Evolutionary conservation across 2,113 vertebrate genomes (phyloP), one percentile per base, ranked within the genome.

Genomic region (Cyanoramphus novaezelandiae): DNA sequence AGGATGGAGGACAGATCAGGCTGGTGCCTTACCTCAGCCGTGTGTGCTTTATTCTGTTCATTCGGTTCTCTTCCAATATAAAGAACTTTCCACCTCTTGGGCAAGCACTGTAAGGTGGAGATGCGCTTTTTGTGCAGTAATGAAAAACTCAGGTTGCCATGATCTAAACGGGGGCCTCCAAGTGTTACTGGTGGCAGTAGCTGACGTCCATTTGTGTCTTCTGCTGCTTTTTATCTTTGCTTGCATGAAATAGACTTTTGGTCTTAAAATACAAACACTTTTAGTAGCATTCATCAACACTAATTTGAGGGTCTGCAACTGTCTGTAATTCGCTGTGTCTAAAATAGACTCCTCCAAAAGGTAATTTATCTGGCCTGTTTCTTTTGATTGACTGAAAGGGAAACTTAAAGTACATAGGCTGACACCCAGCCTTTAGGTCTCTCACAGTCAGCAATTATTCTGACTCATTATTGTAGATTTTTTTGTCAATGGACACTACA

Each of bases 1-100:
- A 52, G 14, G 59, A 50, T 1, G 1, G 1, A 57, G 31, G 21
- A 24, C 2, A 2, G 31, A 57, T 31, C 11, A 16, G 39, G 18
- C 25, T 57, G 78, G 52, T 28, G 13, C 13, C 15, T 33, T 35
- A 35, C 41, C 20, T 55, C 27, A 49, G 25, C 31, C 4, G 1
- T 8, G 7, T 41, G 39, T 39, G 20, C 33, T 46, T 79, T 15
- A 15, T 29, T 44, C 44, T 62, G 11, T 44, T 35, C 35, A 6
- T 55, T 39, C 10, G 10, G 37, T 67, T 71, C 33, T 70, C 33
- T 80, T 33, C 6, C 33, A 25, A 1, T 15, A 8, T 19, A 64
- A 57, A 53, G 53, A 55, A 13, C 9, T 44, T 64, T 39, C 17
- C 13, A 31, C 33, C 29, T 62, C 13, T 49, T 70, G 49, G 29